Evolutionary conservation across 2,797 vertebrate genomes (phyloP), one percentile per base, ranked within the genome.

Genomic region (Discoglossus pictus): DNA sequence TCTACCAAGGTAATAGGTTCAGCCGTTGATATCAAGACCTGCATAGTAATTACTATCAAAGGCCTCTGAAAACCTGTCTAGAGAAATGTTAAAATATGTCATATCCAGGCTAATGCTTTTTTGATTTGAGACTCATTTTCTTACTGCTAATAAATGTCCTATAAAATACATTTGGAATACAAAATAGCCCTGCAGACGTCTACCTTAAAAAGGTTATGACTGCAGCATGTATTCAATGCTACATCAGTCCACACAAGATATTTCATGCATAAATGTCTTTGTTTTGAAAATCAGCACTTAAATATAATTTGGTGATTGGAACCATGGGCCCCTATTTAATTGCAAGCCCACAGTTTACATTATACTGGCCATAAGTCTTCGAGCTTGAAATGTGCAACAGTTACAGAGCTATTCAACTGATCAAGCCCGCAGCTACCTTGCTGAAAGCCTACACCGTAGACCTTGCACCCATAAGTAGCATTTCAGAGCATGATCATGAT

Each of bases 11-110:
- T 58, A 71, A 64, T 44, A 56, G 53, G 60, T 38, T 58, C 44
- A n/a, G 25, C 21, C n/a, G 35, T 58, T 58, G 34, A 55, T 55
- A 36, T 21, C n/a, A 35, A 18, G 52, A 21, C 25, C 24, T 56
- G 60, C 60, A 63, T 64, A 56, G 53, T 59, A 71, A 71, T 71
- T 71, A 71, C 52, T 16, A 17, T n/a, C 16, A 38, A 65, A 46
- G 44, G 39, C 24, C 27, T 31, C 13, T 48, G 36, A 60, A 50
- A n/a, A 6, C 5, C 44, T 12, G 42, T 17, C 38, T 40, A 18
- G 35, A 15, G 27, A 16, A 59, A 59, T 42, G n/a, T 16, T 43
- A 39, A 43, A 24, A 42, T 44, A 58, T 35, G 68, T 18, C 36
- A 56, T 24, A 20, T 20, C 23, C 18, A 17, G 35, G 6, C 5